Evolutionary conservation across 1,140 invertebrate genomes (phyloP).

Genomic region (Pemphigus obesinymphae): DNA sequence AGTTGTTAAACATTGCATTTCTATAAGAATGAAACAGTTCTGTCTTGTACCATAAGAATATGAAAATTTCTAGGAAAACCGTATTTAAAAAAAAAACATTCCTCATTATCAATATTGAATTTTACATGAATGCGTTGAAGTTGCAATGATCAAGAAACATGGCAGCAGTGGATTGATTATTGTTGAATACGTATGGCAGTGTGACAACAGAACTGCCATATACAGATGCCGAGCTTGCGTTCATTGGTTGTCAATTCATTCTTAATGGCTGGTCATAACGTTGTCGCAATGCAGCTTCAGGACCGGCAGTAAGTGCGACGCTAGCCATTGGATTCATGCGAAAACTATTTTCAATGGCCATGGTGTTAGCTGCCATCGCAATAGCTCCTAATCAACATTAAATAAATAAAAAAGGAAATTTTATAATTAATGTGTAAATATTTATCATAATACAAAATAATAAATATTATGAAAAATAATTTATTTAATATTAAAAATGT

Average conservation of each 20-base stretch:
- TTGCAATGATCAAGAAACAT: slow-evolving; percentile 36
- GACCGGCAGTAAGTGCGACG: slow-evolving; percentile 21
- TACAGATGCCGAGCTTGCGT: slow-evolving; percentile 34
- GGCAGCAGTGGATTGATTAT: slow-evolving; percentile 33
- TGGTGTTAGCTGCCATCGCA: slow-evolving; percentile 19
- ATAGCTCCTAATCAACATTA: slow-evolving; percentile 21
- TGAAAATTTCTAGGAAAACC: slow-evolving; percentile 1
- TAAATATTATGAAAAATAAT: no score
- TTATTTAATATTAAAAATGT: neutral
- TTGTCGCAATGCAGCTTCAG: slow-evolving; percentile 32
- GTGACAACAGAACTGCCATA: slow-evolving; percentile 38
- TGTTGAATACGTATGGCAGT: slow-evolving; percentile 30
- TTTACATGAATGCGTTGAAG: slow-evolving; percentile 30
- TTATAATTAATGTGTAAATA: neutral
- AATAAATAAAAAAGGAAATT: neutral
- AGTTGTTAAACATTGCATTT: neutral
- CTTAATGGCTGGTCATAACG: slow-evolving; percentile 37
- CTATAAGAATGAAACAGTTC: slow-evolving; percentile 6
- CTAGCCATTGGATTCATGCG: slow-evolving; percentile 25
- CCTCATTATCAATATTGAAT: neutral
- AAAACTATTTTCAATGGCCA: slow-evolving; percentile 35
- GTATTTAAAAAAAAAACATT: neutral
- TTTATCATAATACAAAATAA: no score
- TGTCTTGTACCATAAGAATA: neutral
- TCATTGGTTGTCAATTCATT: slow-evolving; percentile 41